These are phyloP conservation scores for Ophthalmolycus amberensis DNA, from an alignment of 2,113 vertebrate species.

Conservation along the genomic window DNA sequence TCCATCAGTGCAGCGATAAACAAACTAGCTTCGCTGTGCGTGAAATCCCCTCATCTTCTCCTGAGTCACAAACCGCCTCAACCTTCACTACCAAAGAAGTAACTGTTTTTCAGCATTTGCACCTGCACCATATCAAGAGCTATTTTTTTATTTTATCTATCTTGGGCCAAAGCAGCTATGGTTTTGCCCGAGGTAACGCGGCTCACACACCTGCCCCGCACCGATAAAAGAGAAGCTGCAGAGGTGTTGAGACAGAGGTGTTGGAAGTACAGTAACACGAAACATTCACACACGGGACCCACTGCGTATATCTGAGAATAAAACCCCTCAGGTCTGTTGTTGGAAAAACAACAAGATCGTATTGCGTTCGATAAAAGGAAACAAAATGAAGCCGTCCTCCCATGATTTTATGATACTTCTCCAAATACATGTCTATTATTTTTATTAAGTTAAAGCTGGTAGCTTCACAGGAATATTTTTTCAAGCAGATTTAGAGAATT, in stretches of 20 bases:
- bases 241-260: slow-evolving; percentile 40
- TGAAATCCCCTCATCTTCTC: slow-evolving; percentile 59
- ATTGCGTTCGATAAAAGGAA: slow-evolving; percentile 10
- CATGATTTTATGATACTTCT: neutral
- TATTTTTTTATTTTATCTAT: slow-evolving; percentile 38
- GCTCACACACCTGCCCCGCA: slow-evolving; percentile 47
- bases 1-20: slow-evolving; percentile 38
- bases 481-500: neutral
- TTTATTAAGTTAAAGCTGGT: neutral
- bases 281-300: slow-evolving; percentile 53
- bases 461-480: neutral
- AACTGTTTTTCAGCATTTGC: slow-evolving; percentile 55
- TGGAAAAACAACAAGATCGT: neutral
- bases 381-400: slow-evolving; percentile 1
- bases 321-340: slow-evolving; percentile 45
- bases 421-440: neutral
- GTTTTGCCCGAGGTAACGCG: slow-evolving; percentile 66
- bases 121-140: slow-evolving; percentile 59
- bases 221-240: slow-evolving; percentile 47
- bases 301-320: slow-evolving; percentile 30
- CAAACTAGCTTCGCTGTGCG: slow-evolving; percentile 46
- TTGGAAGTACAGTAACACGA: slow-evolving; percentile 53
- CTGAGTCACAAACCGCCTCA: slow-evolving; percentile 48
- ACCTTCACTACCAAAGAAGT: slow-evolving; percentile 38
- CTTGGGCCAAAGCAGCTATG: slow-evolving; percentile 42